Evolutionary conservation across 1,140 invertebrate genomes (phyloP).

Genomic region (Heliconius nattereri): DNA sequence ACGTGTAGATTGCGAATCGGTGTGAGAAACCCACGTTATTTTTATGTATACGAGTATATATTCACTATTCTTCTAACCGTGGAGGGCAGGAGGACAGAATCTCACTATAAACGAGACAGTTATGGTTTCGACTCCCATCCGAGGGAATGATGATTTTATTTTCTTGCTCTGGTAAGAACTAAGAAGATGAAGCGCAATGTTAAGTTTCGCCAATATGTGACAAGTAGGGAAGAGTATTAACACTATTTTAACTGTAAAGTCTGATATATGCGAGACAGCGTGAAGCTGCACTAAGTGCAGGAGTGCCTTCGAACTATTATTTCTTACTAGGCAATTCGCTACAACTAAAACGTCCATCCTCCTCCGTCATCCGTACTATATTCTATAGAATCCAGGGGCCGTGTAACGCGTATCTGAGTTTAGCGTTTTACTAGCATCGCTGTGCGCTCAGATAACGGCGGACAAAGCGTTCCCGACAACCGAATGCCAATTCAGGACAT

Average conservation of each 20-base stretch:
- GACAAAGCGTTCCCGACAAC: constrained; percentile 56
- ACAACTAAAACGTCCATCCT: neutral
- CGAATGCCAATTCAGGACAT: constrained; percentile 44
- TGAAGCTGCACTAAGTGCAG: no score
- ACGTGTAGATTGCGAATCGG: neutral
- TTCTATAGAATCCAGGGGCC: neutral
- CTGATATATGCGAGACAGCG: no score
- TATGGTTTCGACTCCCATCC: neutral
- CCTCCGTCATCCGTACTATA: neutral
- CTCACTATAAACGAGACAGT: neutral
- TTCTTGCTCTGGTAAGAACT: no score
- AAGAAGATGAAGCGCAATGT: no score
- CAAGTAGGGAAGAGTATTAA: no score
- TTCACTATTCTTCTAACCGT: no score
- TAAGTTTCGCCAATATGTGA: no score
- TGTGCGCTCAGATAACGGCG: constrained; percentile 53
- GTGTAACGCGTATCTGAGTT: constrained; percentile 18
- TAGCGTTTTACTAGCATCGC: constrained; percentile 41
- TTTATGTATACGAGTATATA: neutral
- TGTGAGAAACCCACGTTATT: no score
- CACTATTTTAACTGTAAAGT: no score
- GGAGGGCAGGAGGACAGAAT: no score
- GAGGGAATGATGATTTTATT: neutral
- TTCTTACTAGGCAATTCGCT: no score
- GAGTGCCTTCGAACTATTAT: no score